phyloP scores from a whole-genome alignment of 2,888 invertebrate genomes.

The Adela reaumurella region DNA sequence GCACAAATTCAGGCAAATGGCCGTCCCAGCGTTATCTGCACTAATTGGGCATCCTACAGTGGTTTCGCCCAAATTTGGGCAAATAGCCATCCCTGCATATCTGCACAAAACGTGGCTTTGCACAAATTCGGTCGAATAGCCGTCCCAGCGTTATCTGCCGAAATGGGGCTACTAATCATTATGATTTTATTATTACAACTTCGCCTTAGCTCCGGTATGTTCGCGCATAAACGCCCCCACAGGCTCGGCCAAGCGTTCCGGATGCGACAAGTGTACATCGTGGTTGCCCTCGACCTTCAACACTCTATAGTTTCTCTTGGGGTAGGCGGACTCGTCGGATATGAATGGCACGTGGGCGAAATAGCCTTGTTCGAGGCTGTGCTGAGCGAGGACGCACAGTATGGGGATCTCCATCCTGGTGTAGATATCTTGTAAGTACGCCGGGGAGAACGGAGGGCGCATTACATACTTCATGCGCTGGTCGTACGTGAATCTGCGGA shows the following conservation, averaged over 20 bases:
- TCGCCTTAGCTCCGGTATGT: background rate
- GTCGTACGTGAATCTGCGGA: conserved; percentile 50
- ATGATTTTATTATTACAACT: too few relatives aligned
- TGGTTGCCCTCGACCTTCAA: conserved; percentile 49
- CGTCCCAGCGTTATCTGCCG: too few relatives aligned
- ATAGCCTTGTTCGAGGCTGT: conserved; percentile 17
- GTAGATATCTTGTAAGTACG: conserved; percentile 27
- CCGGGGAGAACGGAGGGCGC: conserved; percentile 26
- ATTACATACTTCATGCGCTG: conserved; percentile 37
- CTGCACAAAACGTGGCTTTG: too few relatives aligned
- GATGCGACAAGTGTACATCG: conserved; percentile 55
- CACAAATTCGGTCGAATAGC: too few relatives aligned
- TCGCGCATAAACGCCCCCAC: conserved; percentile 31
- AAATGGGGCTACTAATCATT: too few relatives aligned
- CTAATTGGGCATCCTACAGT: too few relatives aligned
- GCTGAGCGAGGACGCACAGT: conserved; percentile 20
- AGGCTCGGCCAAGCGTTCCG: conserved; percentile 42
- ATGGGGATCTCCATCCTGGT: conserved; percentile 23
- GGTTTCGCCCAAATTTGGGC: too few relatives aligned
- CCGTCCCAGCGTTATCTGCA: too few relatives aligned
- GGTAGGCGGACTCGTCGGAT: conserved; percentile 23
- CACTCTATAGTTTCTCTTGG: conserved; percentile 21
- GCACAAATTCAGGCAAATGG: too few relatives aligned
- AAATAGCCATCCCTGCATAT: too few relatives aligned
- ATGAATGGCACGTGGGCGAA: conserved; percentile 23